Evolutionary conservation across 2,113 vertebrate species (phyloP).

Genomic region (Mugil cephalus): DNA sequence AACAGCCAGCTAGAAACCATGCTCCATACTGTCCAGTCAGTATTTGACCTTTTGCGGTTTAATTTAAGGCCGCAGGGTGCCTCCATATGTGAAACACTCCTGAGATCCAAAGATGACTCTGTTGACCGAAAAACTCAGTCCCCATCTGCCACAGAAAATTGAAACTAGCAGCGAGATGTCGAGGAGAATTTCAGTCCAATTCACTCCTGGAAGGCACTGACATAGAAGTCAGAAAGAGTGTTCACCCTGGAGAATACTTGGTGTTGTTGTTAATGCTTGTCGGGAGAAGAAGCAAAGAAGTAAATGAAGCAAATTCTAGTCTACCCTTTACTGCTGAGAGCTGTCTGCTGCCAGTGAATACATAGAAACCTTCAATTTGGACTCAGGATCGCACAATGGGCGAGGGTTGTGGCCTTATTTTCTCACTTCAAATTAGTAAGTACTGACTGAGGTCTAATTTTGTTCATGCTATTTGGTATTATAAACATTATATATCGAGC

Average conservation of each 20-base stretch:
- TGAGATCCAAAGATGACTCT: constrained; percentile 9
- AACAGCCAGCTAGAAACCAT: constrained; percentile 21
- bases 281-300: constrained; percentile 27
- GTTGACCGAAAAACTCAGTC: constrained; percentile 27
- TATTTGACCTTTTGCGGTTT: constrained; percentile 59
- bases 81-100: constrained; percentile 15
- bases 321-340: constrained; percentile 6
- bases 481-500: neutral
- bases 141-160: constrained; percentile 26
- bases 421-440: too few species aligned
- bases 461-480: neutral
- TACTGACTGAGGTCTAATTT: neutral
- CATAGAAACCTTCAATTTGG: constrained; percentile 2
- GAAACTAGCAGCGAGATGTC: constrained; percentile 4
- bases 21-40: constrained; percentile 32
- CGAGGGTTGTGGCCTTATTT: too few species aligned
- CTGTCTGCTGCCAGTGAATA: constrained; percentile 22
- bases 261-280: constrained; percentile 20
- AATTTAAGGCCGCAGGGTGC: constrained; percentile 40
- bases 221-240: constrained; percentile 15
- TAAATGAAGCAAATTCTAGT: constrained; percentile 33
- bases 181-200: constrained; percentile 18
- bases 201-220: constrained; percentile 21
- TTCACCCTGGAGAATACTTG: constrained; percentile 31
- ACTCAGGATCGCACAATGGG: neutral